Percentiles rank a stretch among this genome's conserved stretches.
These are phyloP conservation scores for Electrophaes corylata DNA, from an alignment of 2,888 invertebrate species.

Conservation along the genomic window DNA sequence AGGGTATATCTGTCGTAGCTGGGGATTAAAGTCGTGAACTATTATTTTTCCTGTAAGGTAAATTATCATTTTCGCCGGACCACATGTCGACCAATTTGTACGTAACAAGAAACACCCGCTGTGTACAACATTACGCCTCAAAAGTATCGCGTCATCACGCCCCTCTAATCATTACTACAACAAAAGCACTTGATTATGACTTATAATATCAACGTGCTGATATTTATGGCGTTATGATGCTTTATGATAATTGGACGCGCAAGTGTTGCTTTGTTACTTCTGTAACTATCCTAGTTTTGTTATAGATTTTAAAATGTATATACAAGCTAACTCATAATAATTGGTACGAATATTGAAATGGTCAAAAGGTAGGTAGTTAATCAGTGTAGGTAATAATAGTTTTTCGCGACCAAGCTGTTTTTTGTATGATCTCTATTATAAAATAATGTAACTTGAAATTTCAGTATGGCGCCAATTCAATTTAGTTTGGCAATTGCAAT, in stretches of 20 bases:
- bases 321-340: not conserved
- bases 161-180: conserved; percentile 72
- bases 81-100: conserved; percentile 80
- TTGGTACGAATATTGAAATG: no score
- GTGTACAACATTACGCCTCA: conserved; percentile 70
- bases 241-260: conserved; percentile 34
- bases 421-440: no score
- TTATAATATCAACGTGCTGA: conserved; percentile 54
- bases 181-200: conserved; percentile 76
- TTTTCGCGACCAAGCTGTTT: no score
- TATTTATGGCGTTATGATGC: conserved; percentile 36
- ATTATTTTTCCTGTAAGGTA: no score
- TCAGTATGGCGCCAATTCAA: no score
- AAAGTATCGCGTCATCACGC: conserved; percentile 49
- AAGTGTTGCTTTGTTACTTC: conserved; percentile 35
- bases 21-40: conserved; percentile 26
- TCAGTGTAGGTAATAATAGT: no score
- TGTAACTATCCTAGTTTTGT: not conserved
- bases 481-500: no score
- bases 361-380: no score
- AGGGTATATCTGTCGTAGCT: no score
- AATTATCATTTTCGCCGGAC: conserved; percentile 39
- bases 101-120: conserved; percentile 70
- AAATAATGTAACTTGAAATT: no score
- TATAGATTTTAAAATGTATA: not conserved